Conservation (phyloP, 2,888 invertebrate species). For the Plebejus melissa region DNA sequence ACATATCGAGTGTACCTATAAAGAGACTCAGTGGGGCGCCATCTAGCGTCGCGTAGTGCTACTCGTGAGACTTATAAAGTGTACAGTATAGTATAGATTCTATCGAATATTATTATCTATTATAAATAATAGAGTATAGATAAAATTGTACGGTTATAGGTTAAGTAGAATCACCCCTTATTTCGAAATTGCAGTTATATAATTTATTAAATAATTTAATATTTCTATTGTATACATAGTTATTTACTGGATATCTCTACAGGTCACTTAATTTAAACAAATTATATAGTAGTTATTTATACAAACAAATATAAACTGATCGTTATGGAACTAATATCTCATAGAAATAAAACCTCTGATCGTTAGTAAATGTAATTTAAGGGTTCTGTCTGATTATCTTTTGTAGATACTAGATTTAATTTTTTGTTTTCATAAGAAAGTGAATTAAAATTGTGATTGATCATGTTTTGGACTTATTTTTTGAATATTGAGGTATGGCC, state of each 20-base stretch:
- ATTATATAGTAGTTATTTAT: conserved; percentile 14
- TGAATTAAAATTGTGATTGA: conserved; percentile 9
- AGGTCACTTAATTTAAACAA: conserved; percentile 30
- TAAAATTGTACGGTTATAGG: conserved; percentile 59
- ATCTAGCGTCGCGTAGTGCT: conserved; percentile 53
- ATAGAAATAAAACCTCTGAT: conserved; percentile 13
- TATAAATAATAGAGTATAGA: conserved; percentile 51
- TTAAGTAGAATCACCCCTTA: conserved; percentile 72
- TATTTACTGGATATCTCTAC: conserved; percentile 32
- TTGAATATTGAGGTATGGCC: not conserved
- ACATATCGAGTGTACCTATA: conserved; percentile 73
- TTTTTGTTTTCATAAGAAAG: not conserved
- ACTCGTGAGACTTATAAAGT: conserved; percentile 69
- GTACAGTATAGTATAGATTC: conserved; percentile 75
- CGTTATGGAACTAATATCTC: conserved; percentile 14
- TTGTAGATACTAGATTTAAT: not conserved
- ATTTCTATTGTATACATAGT: conserved; percentile 35
- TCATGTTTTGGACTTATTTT: conserved; percentile 1
- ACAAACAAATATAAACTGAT: conserved; percentile 18
- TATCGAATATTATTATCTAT: conserved; percentile 67
- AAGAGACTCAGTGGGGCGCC: conserved; percentile 48
- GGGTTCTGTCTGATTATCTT: conserved; percentile 3
- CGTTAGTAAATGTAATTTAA: not conserved
- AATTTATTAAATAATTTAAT: conserved; percentile 55
- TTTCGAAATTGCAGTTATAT: conserved; percentile 67